Conservation (phyloP, 2,888 invertebrate species). For the Dryocosmus kuriphilus region DNA sequence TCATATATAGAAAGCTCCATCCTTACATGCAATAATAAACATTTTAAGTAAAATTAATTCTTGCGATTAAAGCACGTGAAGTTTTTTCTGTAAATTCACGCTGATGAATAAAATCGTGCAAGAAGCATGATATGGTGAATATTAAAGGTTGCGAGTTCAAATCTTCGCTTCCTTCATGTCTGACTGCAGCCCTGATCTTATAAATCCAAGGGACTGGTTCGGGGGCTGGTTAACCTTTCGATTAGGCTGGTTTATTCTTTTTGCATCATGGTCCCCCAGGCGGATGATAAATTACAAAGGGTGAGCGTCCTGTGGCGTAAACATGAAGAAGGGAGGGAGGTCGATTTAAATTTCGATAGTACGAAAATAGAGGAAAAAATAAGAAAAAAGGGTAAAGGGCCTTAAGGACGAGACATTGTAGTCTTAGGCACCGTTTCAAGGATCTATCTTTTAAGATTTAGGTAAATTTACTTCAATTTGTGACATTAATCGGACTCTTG, state of each 20-base stretch:
- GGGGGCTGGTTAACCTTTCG: slow-evolving; percentile 32
- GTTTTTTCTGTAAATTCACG: background rate
- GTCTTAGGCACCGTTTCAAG: background rate
- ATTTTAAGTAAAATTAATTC: background rate
- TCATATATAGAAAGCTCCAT: background rate
- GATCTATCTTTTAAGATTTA: background rate
- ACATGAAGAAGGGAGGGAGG: background rate
- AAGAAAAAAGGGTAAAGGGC: background rate
- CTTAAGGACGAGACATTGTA: background rate
- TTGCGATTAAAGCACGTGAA: background rate
- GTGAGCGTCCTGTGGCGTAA: slow-evolving; percentile 33
- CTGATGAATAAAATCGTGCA: background rate
- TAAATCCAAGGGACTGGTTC: slow-evolving; percentile 18
- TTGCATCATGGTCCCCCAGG: background rate
- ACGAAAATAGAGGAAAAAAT: background rate
- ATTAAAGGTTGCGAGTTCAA: slow-evolving; percentile 8
- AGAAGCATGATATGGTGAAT: background rate
- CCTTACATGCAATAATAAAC: too few relatives aligned
- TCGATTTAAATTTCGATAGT: slow-evolving; percentile 23
- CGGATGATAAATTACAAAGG: slow-evolving; percentile 19
- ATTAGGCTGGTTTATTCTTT: slow-evolving; percentile 17
- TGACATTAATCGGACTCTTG: background rate
- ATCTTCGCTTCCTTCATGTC: background rate
- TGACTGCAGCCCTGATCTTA: background rate
- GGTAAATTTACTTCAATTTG: background rate